Conservation (phyloP, 2,797 vertebrate species). For the Hafferia zeledoni region DNA sequence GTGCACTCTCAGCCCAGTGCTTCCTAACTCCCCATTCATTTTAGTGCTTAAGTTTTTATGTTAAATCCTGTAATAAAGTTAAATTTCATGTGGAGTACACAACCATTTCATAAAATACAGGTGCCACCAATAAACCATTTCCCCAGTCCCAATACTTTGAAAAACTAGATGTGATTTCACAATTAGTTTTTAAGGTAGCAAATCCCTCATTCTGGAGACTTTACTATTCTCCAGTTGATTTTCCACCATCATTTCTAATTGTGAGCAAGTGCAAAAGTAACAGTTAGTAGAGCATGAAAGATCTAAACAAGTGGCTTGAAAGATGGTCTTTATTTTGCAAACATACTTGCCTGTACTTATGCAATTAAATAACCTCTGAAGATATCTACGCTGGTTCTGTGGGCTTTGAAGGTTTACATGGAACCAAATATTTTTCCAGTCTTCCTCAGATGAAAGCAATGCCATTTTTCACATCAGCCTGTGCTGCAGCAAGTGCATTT, state of each 20-base stretch:
- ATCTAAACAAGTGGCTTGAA: background rate
- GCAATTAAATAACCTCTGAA: background rate
- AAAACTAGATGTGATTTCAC: background rate
- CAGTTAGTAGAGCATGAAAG: background rate
- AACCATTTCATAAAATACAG: background rate
- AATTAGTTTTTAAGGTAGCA: background rate
- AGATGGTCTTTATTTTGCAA: background rate
- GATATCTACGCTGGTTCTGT: background rate
- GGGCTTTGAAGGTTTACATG: background rate
- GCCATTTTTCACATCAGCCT: background rate
- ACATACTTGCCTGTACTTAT: background rate
- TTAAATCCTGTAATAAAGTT: background rate
- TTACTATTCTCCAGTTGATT: background rate
- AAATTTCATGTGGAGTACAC: background rate
- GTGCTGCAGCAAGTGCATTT: background rate
- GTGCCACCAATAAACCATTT: background rate
- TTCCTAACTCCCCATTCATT: background rate
- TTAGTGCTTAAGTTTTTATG: background rate
- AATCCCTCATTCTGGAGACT: background rate
- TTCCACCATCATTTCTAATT: background rate
- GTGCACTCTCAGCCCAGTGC: background rate
- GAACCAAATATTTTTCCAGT: background rate
- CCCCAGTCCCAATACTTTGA: background rate
- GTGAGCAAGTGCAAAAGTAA: background rate
- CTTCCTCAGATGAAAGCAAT: background rate